phyloP scores from a whole-genome alignment of 2,113 vertebrate genomes.

The Lasiurus borealis region DNA sequence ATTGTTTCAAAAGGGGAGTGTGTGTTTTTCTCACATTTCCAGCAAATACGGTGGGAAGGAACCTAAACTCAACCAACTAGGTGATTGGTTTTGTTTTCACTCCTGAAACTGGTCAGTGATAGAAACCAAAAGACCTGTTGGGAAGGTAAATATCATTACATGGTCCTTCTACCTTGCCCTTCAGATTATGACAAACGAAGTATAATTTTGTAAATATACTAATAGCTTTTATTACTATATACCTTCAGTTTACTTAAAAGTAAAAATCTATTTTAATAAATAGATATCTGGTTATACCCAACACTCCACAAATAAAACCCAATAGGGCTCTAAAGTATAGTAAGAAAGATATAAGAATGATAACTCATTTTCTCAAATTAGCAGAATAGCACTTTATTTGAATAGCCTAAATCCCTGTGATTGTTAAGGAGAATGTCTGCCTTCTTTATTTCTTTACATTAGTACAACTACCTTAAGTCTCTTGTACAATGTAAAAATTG shows the following conservation, averaged over 20 bases:
- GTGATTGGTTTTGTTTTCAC: background rate
- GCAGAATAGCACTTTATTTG: background rate
- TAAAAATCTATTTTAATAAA: constrained; percentile 30
- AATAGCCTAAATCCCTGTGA: background rate
- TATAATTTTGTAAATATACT: background rate
- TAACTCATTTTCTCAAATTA: background rate
- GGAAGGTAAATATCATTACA: background rate
- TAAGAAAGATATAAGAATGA: background rate
- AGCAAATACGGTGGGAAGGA: background rate
- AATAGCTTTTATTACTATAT: background rate
- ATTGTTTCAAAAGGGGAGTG: background rate
- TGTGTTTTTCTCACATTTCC: background rate
- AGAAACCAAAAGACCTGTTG: background rate
- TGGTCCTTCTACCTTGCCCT: background rate
- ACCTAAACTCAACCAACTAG: background rate
- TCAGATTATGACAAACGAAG: background rate
- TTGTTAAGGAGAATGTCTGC: background rate
- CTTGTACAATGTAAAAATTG: constrained; percentile 77
- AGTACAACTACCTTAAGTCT: constrained; percentile 66
- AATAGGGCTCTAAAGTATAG: background rate
- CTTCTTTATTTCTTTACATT: constrained; percentile 62
- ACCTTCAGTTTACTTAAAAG: constrained; percentile 7
- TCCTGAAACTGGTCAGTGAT: background rate
- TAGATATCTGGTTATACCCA: background rate
- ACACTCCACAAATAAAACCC: background rate